These are phyloP conservation scores for Coelopa pilipes DNA, from an alignment of 2,888 invertebrate genomes.

Conservation along the genomic window DNA sequence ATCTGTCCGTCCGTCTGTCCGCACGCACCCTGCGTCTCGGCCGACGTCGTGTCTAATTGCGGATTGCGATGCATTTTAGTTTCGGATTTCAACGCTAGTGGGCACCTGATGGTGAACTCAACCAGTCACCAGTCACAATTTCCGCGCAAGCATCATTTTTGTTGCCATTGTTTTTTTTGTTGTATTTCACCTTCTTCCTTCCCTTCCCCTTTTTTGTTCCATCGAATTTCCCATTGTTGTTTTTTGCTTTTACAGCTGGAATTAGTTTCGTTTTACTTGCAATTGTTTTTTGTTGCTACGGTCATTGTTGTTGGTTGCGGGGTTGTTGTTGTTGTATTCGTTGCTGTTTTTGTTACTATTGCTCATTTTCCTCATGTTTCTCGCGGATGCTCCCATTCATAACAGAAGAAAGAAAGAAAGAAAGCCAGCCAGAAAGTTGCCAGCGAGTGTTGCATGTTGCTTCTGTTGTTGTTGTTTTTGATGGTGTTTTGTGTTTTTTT, in stretches of 20 bases:
- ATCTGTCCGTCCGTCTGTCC: too few relatives aligned
- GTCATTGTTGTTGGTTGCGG: too few relatives aligned
- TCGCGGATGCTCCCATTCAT: not conserved
- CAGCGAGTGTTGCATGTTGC: not conserved
- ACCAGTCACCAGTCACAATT: too few relatives aligned
- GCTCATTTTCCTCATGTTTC: not conserved
- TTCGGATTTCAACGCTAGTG: conserved; percentile 1
- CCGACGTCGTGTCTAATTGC: not conserved
- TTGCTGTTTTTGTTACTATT: not conserved
- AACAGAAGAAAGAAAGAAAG: conserved; percentile 5
- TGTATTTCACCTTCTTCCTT: not conserved
- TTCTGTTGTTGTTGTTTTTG: too few relatives aligned
- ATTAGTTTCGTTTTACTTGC: too few relatives aligned
- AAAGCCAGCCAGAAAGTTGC: not conserved
- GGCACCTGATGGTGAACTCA: not conserved
- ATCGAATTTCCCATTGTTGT: too few relatives aligned
- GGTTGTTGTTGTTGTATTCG: not conserved
- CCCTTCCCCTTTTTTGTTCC: not conserved
- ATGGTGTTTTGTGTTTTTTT: too few relatives aligned
- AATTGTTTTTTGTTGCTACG: too few relatives aligned
- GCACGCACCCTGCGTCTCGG: not conserved
- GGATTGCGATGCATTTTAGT: conserved; percentile 1
- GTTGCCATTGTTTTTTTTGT: not conserved
- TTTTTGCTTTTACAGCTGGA: too few relatives aligned
- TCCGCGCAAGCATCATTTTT: not conserved